phyloP scores from a whole-genome alignment of 2,888 invertebrate genomes.

The Drosophila picticornis region DNA sequence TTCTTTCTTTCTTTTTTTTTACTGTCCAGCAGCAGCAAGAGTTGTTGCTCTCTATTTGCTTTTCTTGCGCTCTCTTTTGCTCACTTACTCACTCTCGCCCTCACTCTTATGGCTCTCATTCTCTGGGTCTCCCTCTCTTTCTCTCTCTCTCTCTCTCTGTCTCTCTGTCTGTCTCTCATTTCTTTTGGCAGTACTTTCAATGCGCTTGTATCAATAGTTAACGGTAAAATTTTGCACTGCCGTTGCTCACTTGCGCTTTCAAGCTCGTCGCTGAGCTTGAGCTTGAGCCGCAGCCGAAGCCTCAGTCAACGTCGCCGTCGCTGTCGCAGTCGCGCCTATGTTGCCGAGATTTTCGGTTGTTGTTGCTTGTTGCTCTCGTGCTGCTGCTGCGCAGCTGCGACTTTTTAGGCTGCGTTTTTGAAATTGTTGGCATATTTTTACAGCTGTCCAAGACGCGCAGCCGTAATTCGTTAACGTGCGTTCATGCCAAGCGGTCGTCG shows the following conservation, averaged over 20 bases:
- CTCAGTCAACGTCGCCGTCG: background rate
- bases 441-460: constrained; percentile 82
- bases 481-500: constrained; percentile 81
- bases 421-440: constrained; percentile 83
- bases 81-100: background rate
- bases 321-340: constrained; percentile 26
- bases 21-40: constrained; percentile 17
- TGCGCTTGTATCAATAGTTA: constrained; percentile 44
- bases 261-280: constrained; percentile 20
- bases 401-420: constrained; percentile 76
- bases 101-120: constrained; percentile 3
- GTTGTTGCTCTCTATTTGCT: constrained; percentile 18
- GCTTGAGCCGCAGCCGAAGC: constrained; percentile 28
- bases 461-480: constrained; percentile 83
- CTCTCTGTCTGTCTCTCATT: constrained; percentile 42
- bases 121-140: constrained; percentile 11
- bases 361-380: constrained; percentile 42
- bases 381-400: constrained; percentile 33
- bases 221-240: constrained; percentile 69
- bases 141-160: constrained; percentile 13
- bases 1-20: constrained; percentile 23
- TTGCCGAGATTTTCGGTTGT: constrained; percentile 39
- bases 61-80: constrained; percentile 6
- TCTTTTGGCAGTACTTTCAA: constrained; percentile 62
- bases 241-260: constrained; percentile 57